Evolutionary conservation across 2,113 vertebrate species (phyloP).

Genomic region (Hippocampus barbouri): DNA sequence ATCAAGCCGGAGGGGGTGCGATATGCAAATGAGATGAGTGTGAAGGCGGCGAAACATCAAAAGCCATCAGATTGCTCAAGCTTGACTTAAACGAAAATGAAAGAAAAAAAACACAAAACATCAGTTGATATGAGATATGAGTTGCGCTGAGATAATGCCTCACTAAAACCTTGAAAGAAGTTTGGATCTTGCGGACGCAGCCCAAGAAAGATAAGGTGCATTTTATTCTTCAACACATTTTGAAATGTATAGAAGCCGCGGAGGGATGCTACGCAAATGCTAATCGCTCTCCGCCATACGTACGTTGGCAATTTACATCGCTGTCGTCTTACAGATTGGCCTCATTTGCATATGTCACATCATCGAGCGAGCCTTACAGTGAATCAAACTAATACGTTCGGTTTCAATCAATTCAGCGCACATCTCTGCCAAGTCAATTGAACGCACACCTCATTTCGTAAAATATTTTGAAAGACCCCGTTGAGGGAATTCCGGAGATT

Average conservation of each 20-base stretch:
- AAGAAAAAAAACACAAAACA: not conserved
- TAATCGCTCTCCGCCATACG: not conserved
- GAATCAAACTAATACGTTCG: not conserved
- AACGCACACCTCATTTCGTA: no score
- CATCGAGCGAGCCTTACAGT: not conserved
- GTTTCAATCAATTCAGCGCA: no score
- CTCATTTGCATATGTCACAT: not conserved
- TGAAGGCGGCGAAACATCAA: conserved; percentile 30
- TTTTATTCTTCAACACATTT: not conserved
- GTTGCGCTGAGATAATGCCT: not conserved
- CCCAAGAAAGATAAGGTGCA: not conserved
- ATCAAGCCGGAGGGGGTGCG: conserved; percentile 40
- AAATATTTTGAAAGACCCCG: no score
- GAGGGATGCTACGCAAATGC: not conserved
- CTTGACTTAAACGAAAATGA: not conserved
- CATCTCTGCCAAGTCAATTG: no score
- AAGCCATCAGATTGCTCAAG: conserved; percentile 12
- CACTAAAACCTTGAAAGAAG: not conserved
- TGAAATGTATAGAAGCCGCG: not conserved
- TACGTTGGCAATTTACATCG: not conserved
- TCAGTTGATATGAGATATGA: conserved; percentile 14
- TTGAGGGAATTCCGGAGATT: no score
- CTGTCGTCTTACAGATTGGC: not conserved
- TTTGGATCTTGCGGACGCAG: not conserved
- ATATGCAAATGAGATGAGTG: conserved; percentile 44